A percentile compares a stretch with the other conserved stretches of the same genome.
These are phyloP conservation scores for Eudasyphora cyanicolor DNA, from an alignment of 2,888 invertebrate species.

Conservation along the genomic window DNA sequence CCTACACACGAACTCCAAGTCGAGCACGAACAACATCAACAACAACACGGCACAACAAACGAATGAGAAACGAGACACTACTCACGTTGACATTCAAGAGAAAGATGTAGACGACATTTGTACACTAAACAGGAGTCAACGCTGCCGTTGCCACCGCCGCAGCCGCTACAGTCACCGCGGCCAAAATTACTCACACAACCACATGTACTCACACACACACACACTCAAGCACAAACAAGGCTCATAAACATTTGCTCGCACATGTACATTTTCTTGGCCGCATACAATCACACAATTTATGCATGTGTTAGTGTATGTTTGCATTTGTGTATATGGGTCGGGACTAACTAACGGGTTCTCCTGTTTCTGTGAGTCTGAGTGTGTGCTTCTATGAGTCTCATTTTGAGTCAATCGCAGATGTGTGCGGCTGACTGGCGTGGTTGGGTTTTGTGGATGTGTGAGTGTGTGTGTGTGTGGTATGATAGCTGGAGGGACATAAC, in stretches of 20 bases:
- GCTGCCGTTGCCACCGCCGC: constrained; percentile 35
- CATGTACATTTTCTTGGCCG: background rate
- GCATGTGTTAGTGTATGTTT: constrained; percentile 61
- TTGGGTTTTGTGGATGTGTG: background rate
- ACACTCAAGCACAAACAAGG: background rate
- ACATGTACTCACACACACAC: constrained; percentile 21
- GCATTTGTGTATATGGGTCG: constrained; percentile 59
- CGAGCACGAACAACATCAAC: background rate
- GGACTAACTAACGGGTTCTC: constrained; percentile 38
- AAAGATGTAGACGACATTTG: constrained; percentile 51
- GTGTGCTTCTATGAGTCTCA: constrained; percentile 16
- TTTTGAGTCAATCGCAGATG: constrained; percentile 60
- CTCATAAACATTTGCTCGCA: constrained; percentile 13
- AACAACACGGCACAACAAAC: constrained; percentile 27
- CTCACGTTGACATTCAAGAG: constrained; percentile 55
- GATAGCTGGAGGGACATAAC: constrained; percentile 78
- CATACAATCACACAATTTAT: constrained; percentile 59
- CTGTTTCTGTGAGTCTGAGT: background rate
- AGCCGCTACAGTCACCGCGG: constrained; percentile 23
- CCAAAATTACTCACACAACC: constrained; percentile 19
- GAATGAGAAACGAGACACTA: constrained; percentile 30
- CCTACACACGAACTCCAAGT: constrained; percentile 21
- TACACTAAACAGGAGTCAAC: constrained; percentile 53
- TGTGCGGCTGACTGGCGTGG: constrained; percentile 13
- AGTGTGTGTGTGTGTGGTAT: constrained; percentile 53